Base-by-base conservation (phyloP, 2,797 vertebrate genomes). In the Girardinus metallicus region DNA sequence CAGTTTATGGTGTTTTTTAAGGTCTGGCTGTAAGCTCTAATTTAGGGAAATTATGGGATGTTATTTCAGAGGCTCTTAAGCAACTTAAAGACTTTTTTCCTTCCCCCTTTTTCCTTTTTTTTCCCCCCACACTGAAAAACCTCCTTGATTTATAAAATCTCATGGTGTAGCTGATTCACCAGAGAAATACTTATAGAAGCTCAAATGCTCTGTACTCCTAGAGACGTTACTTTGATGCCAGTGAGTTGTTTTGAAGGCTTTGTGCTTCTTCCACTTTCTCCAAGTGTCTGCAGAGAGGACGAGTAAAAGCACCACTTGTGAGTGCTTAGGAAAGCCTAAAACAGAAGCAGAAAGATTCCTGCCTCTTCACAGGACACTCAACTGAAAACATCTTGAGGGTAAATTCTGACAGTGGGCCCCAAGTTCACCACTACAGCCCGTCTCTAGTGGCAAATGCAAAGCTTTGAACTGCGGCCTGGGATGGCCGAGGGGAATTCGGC, bases 321-420 rank as follows among this genome's bases (percentile, higher is more conserved):
- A 13, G 76, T 49, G 81, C 53, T 55, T 1, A n/a, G 77, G 77
- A 74, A 78, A 81, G 85, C 83, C 77, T 72, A 71, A 86, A 90
- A 91, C 87, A 92, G 85, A 88, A 81, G 87, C 74, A 88, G 84
- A 88, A 41, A 76, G 71, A 80, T 57, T 83, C 80, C 75, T 70
- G 80, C 87, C 73, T 79, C 89, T 86, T 89, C 85, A 87, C 83
- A 91, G 72, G 83, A 86, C 82, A 60, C 74, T 79, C 87, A 85
- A 88, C 84, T 80, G 77, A 90, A 91, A 91, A 92, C 87, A 89
- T 92, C 91, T 93, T 88, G 82, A 91, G 91, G 89, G 41, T 82
- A 79, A 90, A 88, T 82, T 88, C 89, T 83, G 84, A 82, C 87
- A 81, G 82, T 79, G 88, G 92, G 92, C 83, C 89, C 87, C 88